Evolutionary conservation across 2,113 vertebrate genomes (phyloP).

Genomic region (Gorsachius goisagi): DNA sequence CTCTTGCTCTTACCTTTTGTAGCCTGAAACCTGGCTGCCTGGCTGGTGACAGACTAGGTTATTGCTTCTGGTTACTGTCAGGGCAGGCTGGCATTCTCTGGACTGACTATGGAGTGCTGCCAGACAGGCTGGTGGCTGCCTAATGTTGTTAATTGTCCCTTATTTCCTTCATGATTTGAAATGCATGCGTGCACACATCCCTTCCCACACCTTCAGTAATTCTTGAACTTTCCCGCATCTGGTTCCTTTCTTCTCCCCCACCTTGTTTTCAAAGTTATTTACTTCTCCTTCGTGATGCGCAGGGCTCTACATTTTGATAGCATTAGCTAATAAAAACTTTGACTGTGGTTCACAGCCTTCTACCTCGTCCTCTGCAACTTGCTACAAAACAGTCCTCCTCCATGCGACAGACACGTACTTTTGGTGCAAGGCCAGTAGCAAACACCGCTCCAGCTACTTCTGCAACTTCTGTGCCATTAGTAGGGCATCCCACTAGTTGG

Average conservation of each 20-base stretch:
- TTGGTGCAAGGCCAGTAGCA: background rate
- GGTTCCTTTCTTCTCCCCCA: background rate
- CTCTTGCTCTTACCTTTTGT: slow-evolving; percentile 6
- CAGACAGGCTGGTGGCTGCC: background rate
- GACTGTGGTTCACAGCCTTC: background rate
- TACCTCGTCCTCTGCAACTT: background rate
- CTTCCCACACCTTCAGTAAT: background rate
- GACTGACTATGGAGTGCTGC: background rate
- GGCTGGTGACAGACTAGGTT: background rate
- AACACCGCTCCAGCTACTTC: background rate
- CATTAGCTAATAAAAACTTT: background rate
- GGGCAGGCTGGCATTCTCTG: background rate
- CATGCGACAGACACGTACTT: fast-evolving
- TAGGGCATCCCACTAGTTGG: background rate
- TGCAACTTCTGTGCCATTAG: background rate
- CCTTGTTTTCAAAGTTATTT: background rate
- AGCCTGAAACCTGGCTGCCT: slow-evolving; percentile 4
- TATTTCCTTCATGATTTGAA: background rate
- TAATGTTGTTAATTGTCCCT: background rate
- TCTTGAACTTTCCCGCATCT: background rate
- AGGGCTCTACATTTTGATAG: background rate
- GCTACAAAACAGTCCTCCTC: background rate
- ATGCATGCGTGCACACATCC: background rate
- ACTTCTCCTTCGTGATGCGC: background rate
- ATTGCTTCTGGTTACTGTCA: background rate